Percentiles rank a stretch among this genome's conserved stretches.
Evolutionary conservation across 2,888 invertebrate species (phyloP).

Genomic region (Mythimna pallens): DNA sequence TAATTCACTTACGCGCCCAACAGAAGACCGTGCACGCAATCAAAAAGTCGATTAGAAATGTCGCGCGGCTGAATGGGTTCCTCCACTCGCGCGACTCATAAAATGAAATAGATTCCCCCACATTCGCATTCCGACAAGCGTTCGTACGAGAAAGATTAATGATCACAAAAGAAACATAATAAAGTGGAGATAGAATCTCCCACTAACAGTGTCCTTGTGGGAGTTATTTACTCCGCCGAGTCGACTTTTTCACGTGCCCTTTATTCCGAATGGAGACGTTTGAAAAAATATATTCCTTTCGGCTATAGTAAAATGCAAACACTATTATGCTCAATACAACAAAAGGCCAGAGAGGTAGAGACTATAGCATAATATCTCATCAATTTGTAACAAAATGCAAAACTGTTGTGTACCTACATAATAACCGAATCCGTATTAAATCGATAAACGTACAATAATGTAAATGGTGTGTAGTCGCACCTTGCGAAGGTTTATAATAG

Average conservation of each 20-base stretch:
- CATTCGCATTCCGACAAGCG: constrained; percentile 91
- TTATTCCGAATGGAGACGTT: constrained; percentile 79
- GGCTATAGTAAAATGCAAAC: constrained; percentile 56
- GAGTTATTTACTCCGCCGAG: constrained; percentile 88
- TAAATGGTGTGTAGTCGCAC: constrained; percentile 51
- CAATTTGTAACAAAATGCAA: constrained; percentile 64
- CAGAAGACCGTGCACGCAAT: constrained; percentile 85
- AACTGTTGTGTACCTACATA: constrained; percentile 63
- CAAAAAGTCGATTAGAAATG: constrained; percentile 91
- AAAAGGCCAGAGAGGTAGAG: constrained; percentile 19
- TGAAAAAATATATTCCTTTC: constrained; percentile 70
- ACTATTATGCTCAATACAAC: constrained; percentile 51
- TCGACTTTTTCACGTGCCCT: constrained; percentile 88
- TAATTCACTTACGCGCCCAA: constrained; percentile 73
- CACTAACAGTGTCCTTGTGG: constrained; percentile 91
- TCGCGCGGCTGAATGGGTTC: constrained; percentile 88
- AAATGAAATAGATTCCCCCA: constrained; percentile 91
- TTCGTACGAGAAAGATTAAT: constrained; percentile 91
- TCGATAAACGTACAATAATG: constrained; percentile 71
- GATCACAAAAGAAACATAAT: constrained; percentile 91
- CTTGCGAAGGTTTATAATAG: constrained; percentile 65
- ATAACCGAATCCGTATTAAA: constrained; percentile 75
- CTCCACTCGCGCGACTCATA: constrained; percentile 89
- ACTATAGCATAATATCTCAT: constrained; percentile 43
- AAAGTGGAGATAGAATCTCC: constrained; percentile 90